Evolutionary conservation across 1,140 invertebrate species (phyloP), one percentile per base, ranked within the genome.

Genomic region (Rhyacophila brunnea): DNA sequence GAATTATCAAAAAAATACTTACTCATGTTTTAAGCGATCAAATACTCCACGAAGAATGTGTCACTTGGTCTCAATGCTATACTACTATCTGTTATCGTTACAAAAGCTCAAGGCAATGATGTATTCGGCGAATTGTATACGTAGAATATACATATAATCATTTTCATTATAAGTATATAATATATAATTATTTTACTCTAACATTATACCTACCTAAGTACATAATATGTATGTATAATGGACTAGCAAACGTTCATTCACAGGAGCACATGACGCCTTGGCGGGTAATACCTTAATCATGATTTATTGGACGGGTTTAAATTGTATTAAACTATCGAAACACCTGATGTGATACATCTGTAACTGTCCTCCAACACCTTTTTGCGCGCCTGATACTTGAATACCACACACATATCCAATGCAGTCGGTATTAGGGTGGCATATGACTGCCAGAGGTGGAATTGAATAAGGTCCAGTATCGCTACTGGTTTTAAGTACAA

Each of bases 341-440:
- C 58, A 61, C 58, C 52, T 61, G 58, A 61, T 61, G 58, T 55
- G 45, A 47, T 50, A 61, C 58, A 61, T 61, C 52, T 61, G 58
- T 61, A 55, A 50, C 58, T 61, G 58, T 61, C 58, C 58, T 54
- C 58, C 58, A 28, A 61, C 46, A 54, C 50, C 42, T 36, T 60
- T 49, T 52, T 60, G 58, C 44, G 32, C 23, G 10, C 50, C 58
- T 19, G 50, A 20, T 36, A 48, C 51, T 50, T 49, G 10, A 43
- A 32, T 36, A 48, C 51, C 58, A 53, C 51, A 53, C 58, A 38
- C 38, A 52, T 52, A 23, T 43, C 42, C 35, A 18, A 18, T 50
- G 48, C 48, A 35, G 11, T 32, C 48, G 48, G 48, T 35, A 19
- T 46, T 15, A 35, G 47, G 34, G 35, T 46, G 44, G 44, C 44